Conservation (phyloP, 2,113 vertebrate species). For the Megaleporinus macrocephalus region DNA sequence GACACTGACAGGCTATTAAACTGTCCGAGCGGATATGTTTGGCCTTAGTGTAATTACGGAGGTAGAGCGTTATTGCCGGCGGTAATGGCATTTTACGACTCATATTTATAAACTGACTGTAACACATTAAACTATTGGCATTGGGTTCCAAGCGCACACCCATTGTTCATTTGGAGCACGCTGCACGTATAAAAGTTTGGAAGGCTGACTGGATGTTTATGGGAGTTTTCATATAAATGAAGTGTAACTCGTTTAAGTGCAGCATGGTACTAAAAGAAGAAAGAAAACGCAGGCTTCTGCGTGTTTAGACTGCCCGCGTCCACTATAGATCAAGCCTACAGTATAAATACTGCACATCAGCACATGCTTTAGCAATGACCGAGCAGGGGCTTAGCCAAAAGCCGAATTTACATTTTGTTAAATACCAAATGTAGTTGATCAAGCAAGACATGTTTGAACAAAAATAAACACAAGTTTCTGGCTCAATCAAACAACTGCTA, state of each 20-base stretch:
- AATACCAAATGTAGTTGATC: too few species aligned
- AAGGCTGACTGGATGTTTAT: slow-evolving; percentile 25
- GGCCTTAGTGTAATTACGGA: slow-evolving; percentile 20
- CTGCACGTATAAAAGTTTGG: background rate
- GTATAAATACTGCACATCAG: background rate
- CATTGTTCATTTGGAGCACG: background rate
- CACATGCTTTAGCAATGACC: background rate
- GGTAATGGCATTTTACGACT: slow-evolving; percentile 41
- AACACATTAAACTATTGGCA: slow-evolving; percentile 29
- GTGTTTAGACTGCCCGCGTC: too few species aligned
- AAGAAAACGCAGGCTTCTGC: background rate
- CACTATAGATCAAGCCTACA: background rate
- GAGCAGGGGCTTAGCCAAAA: too few species aligned
- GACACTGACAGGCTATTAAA: slow-evolving; percentile 50
- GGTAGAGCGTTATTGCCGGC: background rate
- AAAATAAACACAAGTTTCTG: too few species aligned
- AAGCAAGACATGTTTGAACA: too few species aligned
- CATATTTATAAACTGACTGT: slow-evolving; percentile 52
- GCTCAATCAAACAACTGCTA: too few species aligned
- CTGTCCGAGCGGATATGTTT: slow-evolving; percentile 20
- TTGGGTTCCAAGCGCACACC: background rate
- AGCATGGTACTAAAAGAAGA: background rate
- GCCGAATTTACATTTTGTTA: too few species aligned
- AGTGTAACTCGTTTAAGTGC: background rate
- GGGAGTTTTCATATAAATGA: slow-evolving; percentile 5